Evolutionary conservation across 2,797 vertebrate genomes (phyloP).

Genomic region (Eospalax fontanierii): DNA sequence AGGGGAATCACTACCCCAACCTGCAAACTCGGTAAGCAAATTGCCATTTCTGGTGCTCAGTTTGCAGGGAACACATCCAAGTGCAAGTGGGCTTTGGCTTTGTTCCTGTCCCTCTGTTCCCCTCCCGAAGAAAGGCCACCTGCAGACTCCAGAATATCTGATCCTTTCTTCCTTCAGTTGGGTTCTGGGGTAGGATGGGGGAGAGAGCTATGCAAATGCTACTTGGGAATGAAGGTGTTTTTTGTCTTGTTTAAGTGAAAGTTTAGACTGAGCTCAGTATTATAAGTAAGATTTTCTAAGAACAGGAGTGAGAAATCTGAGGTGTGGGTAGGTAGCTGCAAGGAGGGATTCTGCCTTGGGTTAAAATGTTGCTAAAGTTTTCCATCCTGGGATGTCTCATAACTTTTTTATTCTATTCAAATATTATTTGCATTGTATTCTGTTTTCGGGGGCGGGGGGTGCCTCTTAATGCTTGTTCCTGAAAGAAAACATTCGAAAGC

Average conservation of each 20-base stretch:
- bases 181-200: not conserved
- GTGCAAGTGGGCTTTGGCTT: not conserved
- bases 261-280: not conserved
- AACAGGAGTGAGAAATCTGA: not conserved
- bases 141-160: no score
- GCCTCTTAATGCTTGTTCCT: not conserved
- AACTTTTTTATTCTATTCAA: not conserved
- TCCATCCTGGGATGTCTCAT: not conserved
- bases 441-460: not conserved
- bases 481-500: not conserved
- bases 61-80: no score
- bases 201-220: fast-evolving
- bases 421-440: not conserved
- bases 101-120: no score
- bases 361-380: not conserved
- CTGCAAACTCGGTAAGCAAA: not conserved
- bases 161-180: not conserved
- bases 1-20: not conserved
- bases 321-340: not conserved
- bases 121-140: not conserved
- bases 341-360: not conserved
- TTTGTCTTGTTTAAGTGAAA: not conserved
- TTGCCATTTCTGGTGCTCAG: no score
- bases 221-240: not conserved
- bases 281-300: no score